These are phyloP conservation scores for Sebastes taczanowskii DNA, from an alignment of 2,797 vertebrate genomes.

Conservation along the genomic window DNA sequence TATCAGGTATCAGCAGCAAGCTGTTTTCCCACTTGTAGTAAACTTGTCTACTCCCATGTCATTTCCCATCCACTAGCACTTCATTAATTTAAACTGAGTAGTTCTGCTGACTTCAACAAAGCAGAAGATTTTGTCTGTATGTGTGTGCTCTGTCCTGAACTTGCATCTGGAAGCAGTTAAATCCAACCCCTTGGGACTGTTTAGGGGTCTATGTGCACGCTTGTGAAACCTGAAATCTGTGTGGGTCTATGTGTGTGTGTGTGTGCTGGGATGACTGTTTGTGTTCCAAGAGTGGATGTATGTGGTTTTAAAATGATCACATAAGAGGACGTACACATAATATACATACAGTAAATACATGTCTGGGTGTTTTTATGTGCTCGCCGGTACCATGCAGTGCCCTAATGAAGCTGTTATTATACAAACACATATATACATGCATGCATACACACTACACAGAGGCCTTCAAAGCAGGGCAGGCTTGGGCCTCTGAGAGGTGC, in stretches of 20 bases:
- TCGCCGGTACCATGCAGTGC: conserved; percentile 45
- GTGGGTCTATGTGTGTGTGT: conserved; percentile 44
- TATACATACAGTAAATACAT: conserved; percentile 50
- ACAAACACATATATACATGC: conserved; percentile 2
- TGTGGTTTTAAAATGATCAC: conserved; percentile 29
- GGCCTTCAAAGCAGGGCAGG: conserved; percentile 75
- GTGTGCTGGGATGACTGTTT: conserved; percentile 26
- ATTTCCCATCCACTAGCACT: conserved; percentile 67
- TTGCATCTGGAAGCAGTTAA: conserved; percentile 79
- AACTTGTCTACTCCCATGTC: conserved; percentile 44
- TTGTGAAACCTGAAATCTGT: conserved; percentile 77
- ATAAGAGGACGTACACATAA: conserved; percentile 23
- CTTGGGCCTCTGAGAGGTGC: conserved; percentile 79
- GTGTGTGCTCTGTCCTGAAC: conserved; percentile 65
- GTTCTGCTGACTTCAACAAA: conserved; percentile 77
- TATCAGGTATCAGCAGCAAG: conserved; percentile 39
- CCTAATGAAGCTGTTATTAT: conserved; percentile 71
- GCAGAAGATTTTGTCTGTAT: conserved; percentile 70
- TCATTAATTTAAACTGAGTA: conserved; percentile 67
- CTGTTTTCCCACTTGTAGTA: conserved; percentile 42
- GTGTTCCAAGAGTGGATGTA: conserved; percentile 13
- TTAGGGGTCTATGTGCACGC: conserved; percentile 73
- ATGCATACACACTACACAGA: conserved; percentile 50
- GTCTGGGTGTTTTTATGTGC: conserved; percentile 66
- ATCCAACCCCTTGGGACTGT: conserved; percentile 74